Evolutionary conservation across 2,888 invertebrate genomes (phyloP), one percentile per base, ranked within the genome.

Genomic region (Tethea ocularis): DNA sequence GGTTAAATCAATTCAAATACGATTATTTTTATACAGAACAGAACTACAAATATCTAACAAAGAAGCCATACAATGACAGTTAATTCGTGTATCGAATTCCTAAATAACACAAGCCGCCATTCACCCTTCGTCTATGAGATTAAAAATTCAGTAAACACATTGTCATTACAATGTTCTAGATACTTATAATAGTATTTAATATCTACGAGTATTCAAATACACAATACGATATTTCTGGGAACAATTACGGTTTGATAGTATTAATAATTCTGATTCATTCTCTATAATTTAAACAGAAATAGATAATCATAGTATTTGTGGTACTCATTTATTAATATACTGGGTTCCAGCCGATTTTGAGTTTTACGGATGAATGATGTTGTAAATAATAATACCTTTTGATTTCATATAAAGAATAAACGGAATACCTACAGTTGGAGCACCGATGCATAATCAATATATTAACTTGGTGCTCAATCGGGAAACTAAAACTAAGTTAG

Each of bases 121-220:
- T 46, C 46, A 46, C 46, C 46, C 46, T 46, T 46, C 46, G 46
- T 46, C 46, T 20, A 20, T 46, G 46, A 20, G n/a, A 20, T 46
- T 20, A 46, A 46, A n/a, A 20, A 46, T 46, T 46, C n/a, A 46
- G 3, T 20, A 46, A 46, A 46, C 10, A 20, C 46, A 20, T 20
- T 20, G 46, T n/a, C 20, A 46, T 46, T 38, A 38, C 38, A 5
- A 0, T 10, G 46, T 10, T 20, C 15, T 20, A 46, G 20, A 15
- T 46, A 46, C n/a, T n/a, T n/a, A 46, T 46, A 46, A 46, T 20
- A 17, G 46, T 46, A 46, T 46, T 20, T 10, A 46, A 46, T 20
- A 46, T 46, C 20, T 20, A 17, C 13, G n/a, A n/a, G 33, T 46
- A 46, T 20, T 46, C 20, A 46, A 46, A 46, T 17, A 20, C 7